These are phyloP conservation scores for Hyperopisus bebe DNA, from an alignment of 2,113 vertebrate species.

Conservation along the genomic window DNA sequence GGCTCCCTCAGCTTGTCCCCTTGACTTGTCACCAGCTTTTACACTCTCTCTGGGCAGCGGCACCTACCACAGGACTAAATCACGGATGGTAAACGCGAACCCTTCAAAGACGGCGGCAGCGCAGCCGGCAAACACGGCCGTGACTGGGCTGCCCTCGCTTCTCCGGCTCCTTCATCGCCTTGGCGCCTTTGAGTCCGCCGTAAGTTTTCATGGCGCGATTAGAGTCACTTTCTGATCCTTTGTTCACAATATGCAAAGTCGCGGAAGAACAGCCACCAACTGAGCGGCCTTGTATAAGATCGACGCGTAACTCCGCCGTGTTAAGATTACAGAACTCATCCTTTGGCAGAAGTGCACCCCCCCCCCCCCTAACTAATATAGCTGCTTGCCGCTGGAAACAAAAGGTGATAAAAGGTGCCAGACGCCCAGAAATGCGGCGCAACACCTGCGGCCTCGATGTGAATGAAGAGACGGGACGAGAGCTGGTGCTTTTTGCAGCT, in stretches of 20 bases:
- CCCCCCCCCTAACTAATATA: conserved; percentile 22
- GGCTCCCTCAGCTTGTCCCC: conserved; percentile 35
- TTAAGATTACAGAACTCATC: neutral
- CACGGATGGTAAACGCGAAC: conserved; percentile 35
- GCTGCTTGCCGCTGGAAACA: conserved; percentile 7
- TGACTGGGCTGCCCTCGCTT: neutral
- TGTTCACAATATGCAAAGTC: neutral
- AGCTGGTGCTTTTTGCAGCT: conserved; percentile 35
- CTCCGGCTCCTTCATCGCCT: neutral
- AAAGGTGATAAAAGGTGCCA: conserved; percentile 29
- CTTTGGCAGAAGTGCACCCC: neutral
- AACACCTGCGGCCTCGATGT: conserved; percentile 39
- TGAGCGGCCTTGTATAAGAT: conserved; percentile 40
- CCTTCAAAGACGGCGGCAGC: conserved; percentile 42
- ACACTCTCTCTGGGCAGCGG: neutral
- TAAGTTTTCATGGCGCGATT: neutral
- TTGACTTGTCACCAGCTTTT: neutral
- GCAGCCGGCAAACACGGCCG: conserved; percentile 35
- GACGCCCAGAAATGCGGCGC: conserved; percentile 31
- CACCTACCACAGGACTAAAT: conserved; percentile 28
- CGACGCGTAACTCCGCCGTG: neutral
- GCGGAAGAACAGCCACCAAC: conserved; percentile 46
- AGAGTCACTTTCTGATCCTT: neutral
- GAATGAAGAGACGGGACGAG: conserved; percentile 37
- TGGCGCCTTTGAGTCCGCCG: neutral